Evolutionary conservation across 2,888 invertebrate genomes (phyloP).

Genomic region (Hirtodrosophila alboralis): DNA sequence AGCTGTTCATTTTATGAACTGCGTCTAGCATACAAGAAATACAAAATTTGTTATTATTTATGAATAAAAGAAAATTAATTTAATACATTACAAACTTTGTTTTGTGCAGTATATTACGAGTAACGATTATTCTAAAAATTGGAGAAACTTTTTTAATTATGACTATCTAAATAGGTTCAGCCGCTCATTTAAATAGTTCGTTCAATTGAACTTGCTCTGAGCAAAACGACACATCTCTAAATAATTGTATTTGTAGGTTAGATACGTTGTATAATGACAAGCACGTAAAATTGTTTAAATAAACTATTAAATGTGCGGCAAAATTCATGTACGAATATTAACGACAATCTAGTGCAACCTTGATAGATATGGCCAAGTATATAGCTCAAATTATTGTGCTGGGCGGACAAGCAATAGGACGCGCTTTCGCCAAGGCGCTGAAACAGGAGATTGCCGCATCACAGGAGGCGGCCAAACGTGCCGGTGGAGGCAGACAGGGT

Average conservation of each 20-base stretch:
- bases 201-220: too few relatives aligned
- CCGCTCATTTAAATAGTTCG: too few relatives aligned
- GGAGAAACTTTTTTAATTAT: too few relatives aligned
- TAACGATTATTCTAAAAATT: too few relatives aligned
- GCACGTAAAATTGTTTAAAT: slow-evolving; percentile 18
- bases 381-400: slow-evolving; percentile 95
- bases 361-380: slow-evolving; percentile 92
- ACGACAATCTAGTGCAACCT: slow-evolving; percentile 2
- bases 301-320: slow-evolving; percentile 5
- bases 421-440: slow-evolving; percentile 95
- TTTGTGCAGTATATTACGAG: too few relatives aligned
- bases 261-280: slow-evolving; percentile 79
- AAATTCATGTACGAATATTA: slow-evolving; percentile 12
- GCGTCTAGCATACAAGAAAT: too few relatives aligned
- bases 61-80: too few relatives aligned
- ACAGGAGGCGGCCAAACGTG: slow-evolving; percentile 92
- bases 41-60: too few relatives aligned
- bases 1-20: too few relatives aligned
- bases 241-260: slow-evolving; percentile 63
- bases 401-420: slow-evolving; percentile 94
- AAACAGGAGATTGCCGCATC: slow-evolving; percentile 94
- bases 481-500: slow-evolving; percentile 89
- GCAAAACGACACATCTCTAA: too few relatives aligned
- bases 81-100: too few relatives aligned
- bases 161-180: too few relatives aligned